These are phyloP conservation scores for Calliopsis andreniformis DNA, from an alignment of 1,140 invertebrate genomes.

Conservation along the genomic window DNA sequence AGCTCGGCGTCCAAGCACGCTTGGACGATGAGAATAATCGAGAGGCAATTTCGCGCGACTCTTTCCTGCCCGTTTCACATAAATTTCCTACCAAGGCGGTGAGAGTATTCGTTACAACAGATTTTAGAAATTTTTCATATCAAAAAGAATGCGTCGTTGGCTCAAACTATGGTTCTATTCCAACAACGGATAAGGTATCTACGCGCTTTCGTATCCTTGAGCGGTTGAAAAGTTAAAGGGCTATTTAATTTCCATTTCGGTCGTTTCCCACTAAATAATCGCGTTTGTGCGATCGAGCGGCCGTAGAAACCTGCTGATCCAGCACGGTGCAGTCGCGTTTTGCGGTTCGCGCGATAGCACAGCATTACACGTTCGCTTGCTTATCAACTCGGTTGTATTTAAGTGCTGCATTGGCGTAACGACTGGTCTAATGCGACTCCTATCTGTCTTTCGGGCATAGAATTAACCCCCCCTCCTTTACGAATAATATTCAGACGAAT, in stretches of 20 bases:
- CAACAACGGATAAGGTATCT: too few species aligned
- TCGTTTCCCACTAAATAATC: neutral
- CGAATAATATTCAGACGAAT: too few species aligned
- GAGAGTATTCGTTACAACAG: too few species aligned
- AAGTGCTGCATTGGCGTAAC: neutral
- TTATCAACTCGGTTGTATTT: constrained; percentile 4
- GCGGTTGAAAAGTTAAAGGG: neutral
- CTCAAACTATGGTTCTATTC: too few species aligned
- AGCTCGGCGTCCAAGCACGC: neutral
- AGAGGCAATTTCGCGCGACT: constrained; percentile 19
- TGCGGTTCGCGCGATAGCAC: neutral
- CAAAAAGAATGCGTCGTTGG: too few species aligned
- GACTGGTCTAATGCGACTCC: neutral
- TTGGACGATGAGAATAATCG: constrained; percentile 25
- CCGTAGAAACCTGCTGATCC: neutral
- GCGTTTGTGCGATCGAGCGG: neutral
- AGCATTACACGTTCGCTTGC: constrained; percentile 12
- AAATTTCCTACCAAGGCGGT: too few species aligned
- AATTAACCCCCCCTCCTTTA: too few species aligned
- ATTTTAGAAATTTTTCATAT: too few species aligned
- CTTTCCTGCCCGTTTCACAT: too few species aligned
- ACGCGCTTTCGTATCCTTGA: neutral
- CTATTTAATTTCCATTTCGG: neutral
- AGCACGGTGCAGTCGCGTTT: neutral
- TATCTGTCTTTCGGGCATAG: neutral